Percentiles rank a stretch among this genome's conserved stretches.
Evolutionary conservation across 1,140 invertebrate genomes (phyloP).

Genomic region (Coenobita brevimanus): DNA sequence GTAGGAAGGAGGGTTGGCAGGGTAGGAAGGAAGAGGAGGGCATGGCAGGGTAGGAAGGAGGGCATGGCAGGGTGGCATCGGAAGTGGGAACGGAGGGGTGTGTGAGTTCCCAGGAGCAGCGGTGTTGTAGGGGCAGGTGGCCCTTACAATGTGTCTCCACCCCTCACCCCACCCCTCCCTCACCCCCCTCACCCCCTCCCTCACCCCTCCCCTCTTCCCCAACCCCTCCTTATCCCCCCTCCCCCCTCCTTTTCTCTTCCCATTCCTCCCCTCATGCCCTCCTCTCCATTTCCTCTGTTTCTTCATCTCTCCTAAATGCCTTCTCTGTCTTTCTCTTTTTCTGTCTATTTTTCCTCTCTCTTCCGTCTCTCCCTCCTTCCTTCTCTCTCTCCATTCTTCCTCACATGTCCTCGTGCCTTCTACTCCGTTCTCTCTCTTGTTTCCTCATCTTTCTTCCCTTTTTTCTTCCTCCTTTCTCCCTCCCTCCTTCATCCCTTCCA

Average conservation of each 20-base stretch:
- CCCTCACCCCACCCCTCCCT: not conserved
- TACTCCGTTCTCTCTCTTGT: too few species aligned
- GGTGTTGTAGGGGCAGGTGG: conserved; percentile 21
- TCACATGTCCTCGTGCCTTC: too few species aligned
- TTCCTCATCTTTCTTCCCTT: too few species aligned
- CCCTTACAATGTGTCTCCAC: conserved; percentile 14
- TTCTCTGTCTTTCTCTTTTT: too few species aligned
- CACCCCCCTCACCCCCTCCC: not conserved
- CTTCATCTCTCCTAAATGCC: not conserved
- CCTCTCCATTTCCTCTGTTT: not conserved
- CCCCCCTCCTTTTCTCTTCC: not conserved
- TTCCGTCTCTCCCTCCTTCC: too few species aligned
- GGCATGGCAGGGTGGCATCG: not conserved
- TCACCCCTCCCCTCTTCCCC: not conserved
- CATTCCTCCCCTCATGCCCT: not conserved
- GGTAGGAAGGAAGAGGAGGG: not conserved
- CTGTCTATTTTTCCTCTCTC: too few species aligned
- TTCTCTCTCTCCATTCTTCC: too few species aligned
- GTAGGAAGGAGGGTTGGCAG: not conserved
- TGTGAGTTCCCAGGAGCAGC: conserved; percentile 26
- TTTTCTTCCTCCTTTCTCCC: too few species aligned
- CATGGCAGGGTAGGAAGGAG: too few species aligned
- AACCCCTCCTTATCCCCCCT: not conserved
- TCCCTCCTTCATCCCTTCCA: too few species aligned
- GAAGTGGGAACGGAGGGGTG: conserved; percentile 38